These are phyloP conservation scores for Margaritifera margaritifera DNA, from an alignment of 2,888 invertebrate species.

Conservation along the genomic window DNA sequence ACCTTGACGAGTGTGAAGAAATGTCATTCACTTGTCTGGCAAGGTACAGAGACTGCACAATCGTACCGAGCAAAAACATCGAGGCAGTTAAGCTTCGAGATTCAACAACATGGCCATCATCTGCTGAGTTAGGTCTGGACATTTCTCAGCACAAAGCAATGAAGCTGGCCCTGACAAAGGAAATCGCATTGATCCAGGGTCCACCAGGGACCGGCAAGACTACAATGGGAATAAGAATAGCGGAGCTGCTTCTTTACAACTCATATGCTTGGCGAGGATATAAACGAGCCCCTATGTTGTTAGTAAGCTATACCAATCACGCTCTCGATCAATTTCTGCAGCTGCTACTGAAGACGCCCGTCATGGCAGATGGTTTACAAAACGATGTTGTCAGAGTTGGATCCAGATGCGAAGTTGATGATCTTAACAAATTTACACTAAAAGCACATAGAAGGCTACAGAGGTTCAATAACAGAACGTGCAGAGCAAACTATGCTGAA, in stretches of 20 bases:
- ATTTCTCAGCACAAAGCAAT: slow-evolving; percentile 51
- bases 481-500: too few species aligned
- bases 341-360: slow-evolving; percentile 63
- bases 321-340: slow-evolving; percentile 90
- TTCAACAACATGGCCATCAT: slow-evolving; percentile 39
- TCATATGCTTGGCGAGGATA: slow-evolving; percentile 14
- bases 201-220: slow-evolving; percentile 57
- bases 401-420: not conserved
- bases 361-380: not conserved
- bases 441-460: not conserved
- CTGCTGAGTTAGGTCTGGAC: slow-evolving; percentile 42
- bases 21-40: too few species aligned
- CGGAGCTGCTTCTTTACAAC: slow-evolving; percentile 79
- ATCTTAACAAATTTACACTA: not conserved
- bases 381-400: slow-evolving; percentile 4
- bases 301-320: slow-evolving; percentile 89
- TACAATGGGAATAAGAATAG: slow-evolving; percentile 46
- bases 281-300: slow-evolving; percentile 77
- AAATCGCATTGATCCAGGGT: slow-evolving; percentile 55
- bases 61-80: too few species aligned
- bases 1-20: not conserved
- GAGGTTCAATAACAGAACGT: too few species aligned
- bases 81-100: not conserved
- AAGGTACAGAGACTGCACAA: too few species aligned
- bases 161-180: slow-evolving; percentile 41